Evolutionary conservation across 1,140 invertebrate genomes (phyloP).

Genomic region (Neodiprion pinetum): DNA sequence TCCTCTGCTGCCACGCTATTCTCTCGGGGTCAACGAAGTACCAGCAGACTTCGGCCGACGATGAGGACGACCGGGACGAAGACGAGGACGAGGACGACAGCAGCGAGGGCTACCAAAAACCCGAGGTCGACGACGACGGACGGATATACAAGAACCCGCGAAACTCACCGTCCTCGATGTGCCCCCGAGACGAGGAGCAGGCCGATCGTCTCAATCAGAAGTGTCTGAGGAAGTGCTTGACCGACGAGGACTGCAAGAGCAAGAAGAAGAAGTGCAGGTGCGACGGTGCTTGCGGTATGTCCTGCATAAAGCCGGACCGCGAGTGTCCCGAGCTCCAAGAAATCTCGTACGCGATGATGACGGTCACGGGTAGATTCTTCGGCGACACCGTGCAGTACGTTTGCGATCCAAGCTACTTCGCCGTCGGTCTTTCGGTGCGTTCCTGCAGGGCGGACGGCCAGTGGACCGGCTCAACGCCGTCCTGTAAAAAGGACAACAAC

Average conservation of each 20-base stretch:
- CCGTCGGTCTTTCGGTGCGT: constrained; percentile 81
- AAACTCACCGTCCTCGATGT: constrained; percentile 77
- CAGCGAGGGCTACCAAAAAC: constrained; percentile 65
- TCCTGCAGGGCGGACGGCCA: constrained; percentile 86
- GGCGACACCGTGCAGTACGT: constrained; percentile 76
- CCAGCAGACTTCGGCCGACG: constrained; percentile 40
- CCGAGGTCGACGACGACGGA: constrained; percentile 68
- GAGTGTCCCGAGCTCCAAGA: constrained; percentile 78
- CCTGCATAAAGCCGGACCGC: constrained; percentile 89
- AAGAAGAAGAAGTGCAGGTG: constrained; percentile 92
- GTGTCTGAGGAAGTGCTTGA: constrained; percentile 86
- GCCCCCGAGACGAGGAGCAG: constrained; percentile 77
- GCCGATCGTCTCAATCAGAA: constrained; percentile 68
- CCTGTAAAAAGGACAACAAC: constrained; percentile 88
- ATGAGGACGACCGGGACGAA: constrained; percentile 58
- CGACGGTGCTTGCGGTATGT: constrained; percentile 91
- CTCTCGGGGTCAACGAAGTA: constrained; percentile 47
- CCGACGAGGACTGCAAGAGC: constrained; percentile 90
- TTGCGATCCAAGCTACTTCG: constrained; percentile 81
- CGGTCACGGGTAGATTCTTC: constrained; percentile 73
- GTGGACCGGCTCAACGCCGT: constrained; percentile 84
- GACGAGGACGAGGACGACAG: constrained; percentile 63
- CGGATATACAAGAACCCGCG: constrained; percentile 81
- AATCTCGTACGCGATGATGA: constrained; percentile 71
- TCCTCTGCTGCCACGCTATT: constrained; percentile 41